A percentile compares a stretch with the other conserved stretches of the same genome.
Conservation (phyloP, 2,113 vertebrate species). For the Hydrolagus affinis region DNA sequence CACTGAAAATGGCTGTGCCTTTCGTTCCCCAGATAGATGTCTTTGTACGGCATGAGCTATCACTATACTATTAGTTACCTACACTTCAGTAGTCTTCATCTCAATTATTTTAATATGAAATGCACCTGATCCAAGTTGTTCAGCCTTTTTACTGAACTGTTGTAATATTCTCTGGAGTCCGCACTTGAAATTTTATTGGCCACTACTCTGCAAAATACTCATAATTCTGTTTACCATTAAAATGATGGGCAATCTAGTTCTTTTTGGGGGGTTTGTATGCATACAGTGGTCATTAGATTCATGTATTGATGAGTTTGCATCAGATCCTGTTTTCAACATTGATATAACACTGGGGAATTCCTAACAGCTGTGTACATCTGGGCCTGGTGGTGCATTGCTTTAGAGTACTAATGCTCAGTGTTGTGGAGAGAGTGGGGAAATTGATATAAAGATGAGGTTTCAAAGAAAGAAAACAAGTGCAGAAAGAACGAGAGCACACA, state of each 20-base stretch:
- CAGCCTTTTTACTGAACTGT: background rate
- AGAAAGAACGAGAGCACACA: background rate
- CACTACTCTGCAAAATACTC: background rate
- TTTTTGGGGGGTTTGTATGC: background rate
- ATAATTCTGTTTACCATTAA: background rate
- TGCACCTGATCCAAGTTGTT: constrained; percentile 13
- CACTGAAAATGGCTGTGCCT: background rate
- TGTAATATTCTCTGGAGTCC: constrained; percentile 6
- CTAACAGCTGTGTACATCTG: background rate
- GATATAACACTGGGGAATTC: background rate
- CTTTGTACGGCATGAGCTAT: background rate
- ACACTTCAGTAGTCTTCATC: constrained; percentile 1
- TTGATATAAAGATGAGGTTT: background rate
- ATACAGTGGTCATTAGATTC: background rate
- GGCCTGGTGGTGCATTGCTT: background rate
- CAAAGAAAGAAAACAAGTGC: background rate
- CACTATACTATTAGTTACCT: background rate
- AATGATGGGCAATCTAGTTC: background rate
- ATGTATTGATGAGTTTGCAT: background rate
- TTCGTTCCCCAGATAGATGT: background rate
- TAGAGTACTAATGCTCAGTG: background rate
- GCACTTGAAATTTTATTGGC: constrained; percentile 4
- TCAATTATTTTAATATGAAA: constrained; percentile 2
- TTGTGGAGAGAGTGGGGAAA: background rate
- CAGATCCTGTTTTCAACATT: background rate